Percentiles rank a stretch among this genome's conserved stretches.
Conservation (phyloP, 1,140 invertebrate genomes). For the Mamestra configurata region DNA sequence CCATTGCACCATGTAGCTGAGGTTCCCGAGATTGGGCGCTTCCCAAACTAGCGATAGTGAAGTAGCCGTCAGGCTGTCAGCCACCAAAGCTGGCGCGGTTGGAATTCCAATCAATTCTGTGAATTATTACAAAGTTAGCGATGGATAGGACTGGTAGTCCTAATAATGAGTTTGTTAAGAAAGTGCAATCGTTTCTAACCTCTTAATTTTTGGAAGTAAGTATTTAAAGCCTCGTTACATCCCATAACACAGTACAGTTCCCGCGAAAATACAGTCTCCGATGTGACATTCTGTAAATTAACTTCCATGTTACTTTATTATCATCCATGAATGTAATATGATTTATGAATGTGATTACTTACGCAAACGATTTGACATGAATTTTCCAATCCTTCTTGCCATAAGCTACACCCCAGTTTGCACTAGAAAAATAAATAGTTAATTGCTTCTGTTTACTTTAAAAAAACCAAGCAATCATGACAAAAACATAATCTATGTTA, state of each 20-base stretch:
- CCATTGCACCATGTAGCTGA: constrained; percentile 93
- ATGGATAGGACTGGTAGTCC: too few species aligned
- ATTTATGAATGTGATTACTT: constrained; percentile 84
- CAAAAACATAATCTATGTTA: not conserved
- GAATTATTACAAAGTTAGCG: constrained; percentile 29
- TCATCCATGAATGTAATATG: not conserved
- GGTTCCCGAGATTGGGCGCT: constrained; percentile 87
- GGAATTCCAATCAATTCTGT: constrained; percentile 91
- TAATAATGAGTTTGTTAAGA: not conserved
- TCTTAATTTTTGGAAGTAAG: constrained; percentile 92
- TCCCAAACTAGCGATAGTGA: constrained; percentile 95
- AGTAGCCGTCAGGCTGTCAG: constrained; percentile 92
- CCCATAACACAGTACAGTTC: constrained; percentile 94
- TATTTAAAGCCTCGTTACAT: constrained; percentile 92
- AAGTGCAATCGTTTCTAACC: constrained; percentile 81
- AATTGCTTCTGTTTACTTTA: constrained; percentile 12
- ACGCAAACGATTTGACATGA: constrained; percentile 92
- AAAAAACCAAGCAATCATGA: not conserved
- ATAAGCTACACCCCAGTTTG: constrained; percentile 90
- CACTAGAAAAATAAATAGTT: constrained; percentile 89
- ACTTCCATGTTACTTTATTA: constrained; percentile 3
- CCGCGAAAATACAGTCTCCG: constrained; percentile 90
- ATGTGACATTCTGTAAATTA: constrained; percentile 90
- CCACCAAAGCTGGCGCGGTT: constrained; percentile 92
- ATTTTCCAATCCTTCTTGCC: constrained; percentile 90